These are phyloP conservation scores for Drymonia ruficornis DNA, from an alignment of 2,888 invertebrate species.

Conservation along the genomic window DNA sequence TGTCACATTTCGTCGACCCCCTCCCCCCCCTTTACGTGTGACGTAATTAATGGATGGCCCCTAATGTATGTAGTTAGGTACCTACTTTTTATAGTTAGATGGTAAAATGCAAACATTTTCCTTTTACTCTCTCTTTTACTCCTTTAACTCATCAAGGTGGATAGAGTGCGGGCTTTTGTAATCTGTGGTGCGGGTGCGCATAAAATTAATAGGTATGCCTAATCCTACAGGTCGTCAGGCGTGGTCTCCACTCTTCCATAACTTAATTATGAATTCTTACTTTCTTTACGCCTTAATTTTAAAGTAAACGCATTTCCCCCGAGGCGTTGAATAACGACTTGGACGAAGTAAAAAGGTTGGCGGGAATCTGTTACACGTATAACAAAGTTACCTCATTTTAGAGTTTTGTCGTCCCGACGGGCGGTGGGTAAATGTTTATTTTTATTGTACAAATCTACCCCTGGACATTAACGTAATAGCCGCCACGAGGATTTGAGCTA, in stretches of 20 bases:
- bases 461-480: conserved; percentile 72
- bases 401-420: conserved; percentile 59
- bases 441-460: conserved; percentile 75
- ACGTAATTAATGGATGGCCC: too few species aligned
- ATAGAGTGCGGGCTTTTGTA: too few species aligned
- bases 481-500: conserved; percentile 66
- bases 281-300: conserved; percentile 13
- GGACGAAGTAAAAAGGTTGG: conserved; percentile 44
- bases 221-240: conserved; percentile 1
- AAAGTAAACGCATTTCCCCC: conserved; percentile 14
- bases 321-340: conserved; percentile 29
- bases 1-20: too few species aligned
- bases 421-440: conserved; percentile 69
- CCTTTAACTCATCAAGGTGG: too few species aligned
- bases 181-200: conserved; percentile 12
- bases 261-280: background rate
- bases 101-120: too few species aligned
- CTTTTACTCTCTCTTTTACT: too few species aligned
- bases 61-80: too few species aligned
- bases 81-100: too few species aligned
- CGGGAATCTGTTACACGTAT: conserved; percentile 58
- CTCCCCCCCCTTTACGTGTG: too few species aligned
- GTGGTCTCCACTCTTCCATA: background rate
- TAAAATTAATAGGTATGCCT: conserved; percentile 30
- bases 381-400: conserved; percentile 67